Base-by-base conservation (phyloP, 2,888 invertebrate genomes). In the Julus scanicus region DNA sequence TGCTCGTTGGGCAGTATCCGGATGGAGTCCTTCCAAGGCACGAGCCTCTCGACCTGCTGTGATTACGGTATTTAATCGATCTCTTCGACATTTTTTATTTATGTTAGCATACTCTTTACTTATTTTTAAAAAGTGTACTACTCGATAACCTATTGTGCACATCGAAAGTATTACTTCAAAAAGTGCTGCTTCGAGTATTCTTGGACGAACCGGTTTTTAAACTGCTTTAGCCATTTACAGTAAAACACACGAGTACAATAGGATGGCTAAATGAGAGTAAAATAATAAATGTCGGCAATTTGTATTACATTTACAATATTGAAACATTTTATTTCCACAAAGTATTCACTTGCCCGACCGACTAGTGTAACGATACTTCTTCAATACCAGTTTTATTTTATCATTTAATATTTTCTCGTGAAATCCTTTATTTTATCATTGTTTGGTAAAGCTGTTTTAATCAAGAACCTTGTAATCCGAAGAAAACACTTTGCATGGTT, bases 1-100 rank as follows among this genome's bases (percentile, higher is more conserved):
- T 97, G 93, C 94, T 95, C 91, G 94, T 95, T 90, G 95, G 95
- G 1, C 94, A 96, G 90, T 94, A 96, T 92, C 89, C 89, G 6
- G 80, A 39, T 40, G 89, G 89, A n/a, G 29, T 89, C 40, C 20
- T 89, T 48, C 87, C 89, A 13, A 87, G 84, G 71, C 17, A 49
- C 37, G 87, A 89, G 71, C 17, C 49, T 15, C 39, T 89, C 17
- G 88, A 89, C 80, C 84, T 89, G 80, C 87, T 89, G 84, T 84
- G 71, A 71, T 29, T 6, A 9, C n/a, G 71, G 71, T 71, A 71
- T 29, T 71, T 71, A 8, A 71, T 71, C 71, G 29, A 71, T 29
- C 57, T 71, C 9, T 71, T 29, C 11, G 4, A 9, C 8, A 5
- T 20, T n/a, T 63, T 71, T 71, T 71, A 71, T 71, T 71, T 71